Evolutionary conservation across 2,113 vertebrate genomes (phyloP), one percentile per base, ranked within the genome.

Genomic region (Bos taurus): DNA sequence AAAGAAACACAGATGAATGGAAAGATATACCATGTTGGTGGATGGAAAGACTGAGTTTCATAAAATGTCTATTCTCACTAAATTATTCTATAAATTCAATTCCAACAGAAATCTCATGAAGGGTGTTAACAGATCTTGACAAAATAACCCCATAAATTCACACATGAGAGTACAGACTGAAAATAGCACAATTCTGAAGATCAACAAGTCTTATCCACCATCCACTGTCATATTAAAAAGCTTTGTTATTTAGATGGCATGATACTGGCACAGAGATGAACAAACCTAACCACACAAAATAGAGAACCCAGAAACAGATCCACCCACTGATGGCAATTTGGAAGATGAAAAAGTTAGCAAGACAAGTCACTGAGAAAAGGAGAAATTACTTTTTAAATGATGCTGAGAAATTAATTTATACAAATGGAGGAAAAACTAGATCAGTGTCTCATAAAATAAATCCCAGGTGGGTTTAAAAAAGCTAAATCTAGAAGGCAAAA

Each of bases 41-140:
- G 30, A 64, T 50, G 46, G 14, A 48, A 95, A 92, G 40, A 43
- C 28, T 92, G 28, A 46, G 6, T 90, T 95, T 87, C 48, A 81
- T 90, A 46, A 89, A 91, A 89, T 74, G 48, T 84, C 43, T 88
- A 16, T 97, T 95, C 67, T 46, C 59, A 88, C 54, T 74, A 74
- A 95, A 95, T 60, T 85, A 88, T 23, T 60, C 60, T 84, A 87
- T 60, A 78, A 95, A 92, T 92, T 94, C 40, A 94, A 67, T 92
- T 90, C 46, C 52, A 74, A 23, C n/a, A 97, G 62, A 96, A 95
- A 96, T 64, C 23, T 12, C 62, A 78, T 30, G 13, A 78, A 16
- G 1, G 3, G 77, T 91, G 26, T 91, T 90, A 67, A 94, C 15
- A 90, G 54, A 91, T 90, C 26, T 90, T 90, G n/a, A 95, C 7